Evolutionary conservation across 2,113 vertebrate genomes (phyloP).

Genomic region (Zapornia atra): DNA sequence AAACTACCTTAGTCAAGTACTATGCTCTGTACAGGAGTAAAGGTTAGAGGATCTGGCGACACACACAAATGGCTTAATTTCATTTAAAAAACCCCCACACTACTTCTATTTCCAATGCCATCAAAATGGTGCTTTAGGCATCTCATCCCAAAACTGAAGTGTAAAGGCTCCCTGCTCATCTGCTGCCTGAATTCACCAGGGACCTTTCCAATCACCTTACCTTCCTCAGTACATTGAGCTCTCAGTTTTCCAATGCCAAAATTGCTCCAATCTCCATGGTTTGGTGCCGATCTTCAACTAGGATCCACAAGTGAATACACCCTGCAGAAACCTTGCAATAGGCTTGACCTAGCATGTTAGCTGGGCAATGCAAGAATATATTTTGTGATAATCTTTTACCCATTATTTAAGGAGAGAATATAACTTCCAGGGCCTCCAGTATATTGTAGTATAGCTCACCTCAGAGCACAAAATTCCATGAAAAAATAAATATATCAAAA

Average conservation of each 20-base stretch:
- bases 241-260: background rate
- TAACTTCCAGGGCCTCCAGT: background rate
- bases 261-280: background rate
- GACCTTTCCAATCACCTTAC: background rate
- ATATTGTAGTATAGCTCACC: background rate
- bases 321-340: background rate
- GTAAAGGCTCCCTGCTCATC: background rate
- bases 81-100: fast-evolving
- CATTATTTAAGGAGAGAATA: background rate
- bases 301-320: background rate
- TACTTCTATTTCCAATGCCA: background rate
- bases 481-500: background rate
- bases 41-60: background rate
- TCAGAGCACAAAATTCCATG: background rate
- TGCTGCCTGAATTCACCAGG: background rate
- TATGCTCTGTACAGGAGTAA: background rate
- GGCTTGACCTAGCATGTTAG: background rate
- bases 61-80: background rate
- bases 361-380: background rate
- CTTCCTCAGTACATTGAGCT: background rate
- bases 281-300: background rate
- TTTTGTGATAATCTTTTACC: background rate
- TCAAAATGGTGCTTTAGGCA: background rate
- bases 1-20: background rate
- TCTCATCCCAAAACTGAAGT: background rate